Conservation (phyloP, 2,113 vertebrate species). For the Podilymbus podiceps region DNA sequence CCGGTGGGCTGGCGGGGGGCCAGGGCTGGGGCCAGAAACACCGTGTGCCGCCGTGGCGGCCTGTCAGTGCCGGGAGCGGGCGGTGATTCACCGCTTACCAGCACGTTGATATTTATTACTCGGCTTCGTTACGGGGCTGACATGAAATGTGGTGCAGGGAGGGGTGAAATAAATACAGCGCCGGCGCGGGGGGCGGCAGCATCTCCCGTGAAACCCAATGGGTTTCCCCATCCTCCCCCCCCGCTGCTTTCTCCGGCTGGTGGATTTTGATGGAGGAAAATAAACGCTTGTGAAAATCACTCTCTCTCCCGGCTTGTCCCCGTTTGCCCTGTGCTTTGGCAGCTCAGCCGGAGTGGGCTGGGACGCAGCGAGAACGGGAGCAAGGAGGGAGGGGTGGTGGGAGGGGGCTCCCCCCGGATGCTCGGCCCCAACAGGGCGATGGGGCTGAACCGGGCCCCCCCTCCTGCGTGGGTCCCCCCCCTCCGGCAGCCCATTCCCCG, state of each 20-base stretch:
- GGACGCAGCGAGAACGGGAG: background rate
- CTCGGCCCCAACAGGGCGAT: background rate
- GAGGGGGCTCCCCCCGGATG: background rate
- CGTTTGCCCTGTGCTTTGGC: conserved; percentile 57
- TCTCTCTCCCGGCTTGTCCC: conserved; percentile 37
- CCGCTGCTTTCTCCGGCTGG: background rate
- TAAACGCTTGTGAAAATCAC: background rate
- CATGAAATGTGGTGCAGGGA: background rate
- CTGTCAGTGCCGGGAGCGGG: background rate
- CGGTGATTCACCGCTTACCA: conserved; percentile 52
- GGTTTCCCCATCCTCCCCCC: conserved; percentile 17
- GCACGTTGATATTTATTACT: conserved; percentile 36
- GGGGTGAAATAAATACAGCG: background rate
- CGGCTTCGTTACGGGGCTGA: background rate
- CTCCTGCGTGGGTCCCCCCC: background rate
- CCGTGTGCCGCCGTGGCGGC: background rate
- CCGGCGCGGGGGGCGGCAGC: background rate
- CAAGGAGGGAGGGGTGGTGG: background rate
- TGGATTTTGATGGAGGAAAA: conserved; percentile 54
- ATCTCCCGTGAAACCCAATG: background rate
- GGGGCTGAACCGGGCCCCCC: background rate
- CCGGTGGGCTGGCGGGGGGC: background rate
- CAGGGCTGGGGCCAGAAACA: background rate
- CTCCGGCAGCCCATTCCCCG: rapidly evolving
- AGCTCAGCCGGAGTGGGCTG: background rate